Conservation (phyloP, 2,113 vertebrate genomes). For the Myrmecophaga tridactyla region DNA sequence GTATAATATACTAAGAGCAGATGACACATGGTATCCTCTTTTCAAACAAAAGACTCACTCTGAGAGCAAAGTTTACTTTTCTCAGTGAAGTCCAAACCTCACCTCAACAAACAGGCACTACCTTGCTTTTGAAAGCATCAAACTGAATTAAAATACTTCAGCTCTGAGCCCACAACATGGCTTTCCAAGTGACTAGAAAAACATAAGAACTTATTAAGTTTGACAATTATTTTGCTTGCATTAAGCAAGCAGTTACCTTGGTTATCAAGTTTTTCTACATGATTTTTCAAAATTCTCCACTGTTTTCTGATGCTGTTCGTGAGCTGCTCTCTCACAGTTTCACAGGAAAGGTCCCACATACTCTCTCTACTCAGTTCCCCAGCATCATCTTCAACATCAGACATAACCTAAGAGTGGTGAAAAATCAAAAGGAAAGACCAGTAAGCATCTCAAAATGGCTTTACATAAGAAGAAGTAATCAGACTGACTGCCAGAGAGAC, state of each 20-base stretch:
- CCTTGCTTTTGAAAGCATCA: not conserved
- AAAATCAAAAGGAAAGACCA: not conserved
- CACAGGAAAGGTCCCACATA: conserved; percentile 92
- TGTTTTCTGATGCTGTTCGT: conserved; percentile 97
- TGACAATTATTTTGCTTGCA: not conserved
- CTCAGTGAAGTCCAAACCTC: not conserved
- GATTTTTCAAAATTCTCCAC: conserved; percentile 96
- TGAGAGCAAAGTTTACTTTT: not conserved
- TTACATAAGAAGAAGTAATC: not conserved
- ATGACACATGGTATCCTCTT: not conserved
- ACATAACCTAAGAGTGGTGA: conserved; percentile 81
- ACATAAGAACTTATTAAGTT: not conserved
- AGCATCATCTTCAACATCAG: conserved; percentile 89
- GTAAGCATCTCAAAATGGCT: not conserved
- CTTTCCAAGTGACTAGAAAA: not conserved
- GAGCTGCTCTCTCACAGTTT: conserved; percentile 93
- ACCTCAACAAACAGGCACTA: not conserved
- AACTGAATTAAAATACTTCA: not conserved
- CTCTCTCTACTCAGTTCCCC: conserved; percentile 89
- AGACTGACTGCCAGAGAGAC: not conserved
- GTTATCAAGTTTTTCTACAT: conserved; percentile 94
- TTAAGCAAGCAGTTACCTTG: conserved; percentile 84
- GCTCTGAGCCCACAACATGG: not conserved
- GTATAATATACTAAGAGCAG: not conserved
- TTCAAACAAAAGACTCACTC: not conserved